Conservation (phyloP, 2,888 invertebrate species). For the Nymphalis urticae region DNA sequence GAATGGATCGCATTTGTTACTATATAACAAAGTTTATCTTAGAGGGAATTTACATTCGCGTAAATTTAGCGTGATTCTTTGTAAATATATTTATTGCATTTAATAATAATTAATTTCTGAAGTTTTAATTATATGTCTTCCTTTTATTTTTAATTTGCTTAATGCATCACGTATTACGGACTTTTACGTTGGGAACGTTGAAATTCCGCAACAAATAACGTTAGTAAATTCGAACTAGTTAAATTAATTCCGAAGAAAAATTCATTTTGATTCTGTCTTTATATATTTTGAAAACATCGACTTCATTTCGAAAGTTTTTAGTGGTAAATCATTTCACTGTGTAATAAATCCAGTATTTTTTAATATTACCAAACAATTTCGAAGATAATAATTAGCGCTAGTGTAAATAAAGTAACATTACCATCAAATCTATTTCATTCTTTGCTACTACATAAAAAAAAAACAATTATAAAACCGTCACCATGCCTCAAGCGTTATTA, state of each 20-base stretch:
- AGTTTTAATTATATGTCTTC: too few relatives aligned
- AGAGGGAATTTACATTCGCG: conserved; percentile 1
- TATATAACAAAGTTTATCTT: conserved; percentile 13
- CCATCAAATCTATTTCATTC: background rate
- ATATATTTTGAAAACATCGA: background rate
- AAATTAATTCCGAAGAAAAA: background rate
- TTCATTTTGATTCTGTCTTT: background rate
- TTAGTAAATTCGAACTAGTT: too few relatives aligned
- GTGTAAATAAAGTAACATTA: background rate
- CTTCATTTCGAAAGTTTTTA: too few relatives aligned
- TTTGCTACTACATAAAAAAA: conserved; percentile 18
- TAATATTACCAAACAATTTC: background rate
- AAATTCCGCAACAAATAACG: too few relatives aligned
- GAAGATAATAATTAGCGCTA: conserved; percentile 6
- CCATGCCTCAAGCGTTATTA: conserved; percentile 71
- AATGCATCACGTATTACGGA: too few relatives aligned
- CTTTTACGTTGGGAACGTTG: too few relatives aligned
- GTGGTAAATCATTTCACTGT: too few relatives aligned
- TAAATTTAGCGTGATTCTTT: background rate
- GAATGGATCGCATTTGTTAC: conserved; percentile 14
- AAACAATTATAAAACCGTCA: conserved; percentile 58
- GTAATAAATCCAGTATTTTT: too few relatives aligned
- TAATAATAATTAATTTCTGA: too few relatives aligned
- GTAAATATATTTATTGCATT: too few relatives aligned
- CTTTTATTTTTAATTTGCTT: too few relatives aligned